Evolutionary conservation across 2,113 vertebrate species (phyloP), one percentile per base, ranked within the genome.

Genomic region (Platichthys stellatus): DNA sequence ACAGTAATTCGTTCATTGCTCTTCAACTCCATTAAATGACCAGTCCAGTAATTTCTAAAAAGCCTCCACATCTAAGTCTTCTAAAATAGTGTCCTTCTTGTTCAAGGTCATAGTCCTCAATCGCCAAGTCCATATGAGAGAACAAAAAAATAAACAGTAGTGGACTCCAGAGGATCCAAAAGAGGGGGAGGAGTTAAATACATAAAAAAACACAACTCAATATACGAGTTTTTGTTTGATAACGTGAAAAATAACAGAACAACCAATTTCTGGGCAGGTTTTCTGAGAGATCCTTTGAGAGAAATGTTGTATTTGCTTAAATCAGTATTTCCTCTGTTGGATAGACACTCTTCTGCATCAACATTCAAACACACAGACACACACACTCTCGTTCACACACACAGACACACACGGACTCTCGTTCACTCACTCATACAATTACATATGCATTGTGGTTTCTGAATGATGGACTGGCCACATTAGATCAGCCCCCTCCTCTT

Each of bases 401-500:
- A 68, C 63, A 74, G 61, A 49, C 72, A 63, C 71, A 35, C 66
- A 60, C 53, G 17, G 28, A 51, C 56, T 45, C 49, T 4, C 71
- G 26, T 80, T 49, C 81, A 49, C 76, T 20, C 40, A 24, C 83
- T 31, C 31, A 31, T 4, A 5, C 88, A 76, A 13, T 76, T 86
- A 68, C 87, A 73, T 87, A 82, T 88, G 83, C 86, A 78, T 20
- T 83, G 81, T 78, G 77, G 68, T 76, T 85, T 76, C 64, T 68
- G 67, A 51, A 63, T 28, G 68, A 82, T 13, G 78, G 60, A 59
- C 81, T 4, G 62, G 47, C 63, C 45, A 31, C 15, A 2, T 99
- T 94, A 99, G 91, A 99, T 99, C 87, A 99, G 96, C 59, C 98
- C 98, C 90, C 98, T 94, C 89, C 98, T 96, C 92, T 99, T 99